phyloP scores from a whole-genome alignment of 2,888 invertebrate genomes.

The Hypena proboscidalis region DNA sequence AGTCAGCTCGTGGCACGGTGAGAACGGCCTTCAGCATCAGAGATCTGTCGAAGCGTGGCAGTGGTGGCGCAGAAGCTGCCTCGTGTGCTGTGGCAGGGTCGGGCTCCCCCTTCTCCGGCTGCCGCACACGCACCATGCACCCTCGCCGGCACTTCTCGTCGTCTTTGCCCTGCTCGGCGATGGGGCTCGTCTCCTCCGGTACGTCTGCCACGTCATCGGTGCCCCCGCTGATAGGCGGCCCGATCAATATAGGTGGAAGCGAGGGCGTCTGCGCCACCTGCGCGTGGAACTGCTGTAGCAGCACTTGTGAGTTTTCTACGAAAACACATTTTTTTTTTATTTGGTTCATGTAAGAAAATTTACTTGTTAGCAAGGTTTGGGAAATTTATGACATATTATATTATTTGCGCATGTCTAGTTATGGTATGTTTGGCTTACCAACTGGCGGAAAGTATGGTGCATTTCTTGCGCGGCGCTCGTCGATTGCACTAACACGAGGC shows the following conservation, averaged over 20 bases:
- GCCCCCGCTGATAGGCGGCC: slow-evolving; percentile 35
- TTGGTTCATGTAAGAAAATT: no score
- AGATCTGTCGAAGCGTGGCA: slow-evolving; percentile 56
- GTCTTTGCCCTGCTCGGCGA: background rate
- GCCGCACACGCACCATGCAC: no score
- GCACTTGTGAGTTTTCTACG: slow-evolving; percentile 54
- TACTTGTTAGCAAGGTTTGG: no score
- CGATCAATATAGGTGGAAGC: slow-evolving; percentile 61
- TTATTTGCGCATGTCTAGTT: no score
- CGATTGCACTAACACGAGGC: no score
- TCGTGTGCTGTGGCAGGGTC: slow-evolving; percentile 5
- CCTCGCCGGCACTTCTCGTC: background rate
- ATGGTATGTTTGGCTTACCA: slow-evolving; percentile 19
- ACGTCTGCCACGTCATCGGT: slow-evolving; percentile 25
- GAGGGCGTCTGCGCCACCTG: slow-evolving; percentile 53
- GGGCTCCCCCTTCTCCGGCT: slow-evolving; percentile 4
- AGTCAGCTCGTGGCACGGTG: slow-evolving; percentile 63
- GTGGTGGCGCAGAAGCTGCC: slow-evolving; percentile 34
- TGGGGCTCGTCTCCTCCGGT: background rate
- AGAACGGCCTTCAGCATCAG: slow-evolving; percentile 56
- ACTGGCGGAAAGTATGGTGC: slow-evolving; percentile 24
- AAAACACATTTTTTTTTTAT: no score
- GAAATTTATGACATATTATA: no score
- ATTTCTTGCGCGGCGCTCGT: slow-evolving; percentile 8
- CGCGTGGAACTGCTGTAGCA: slow-evolving; percentile 59